phyloP scores from a whole-genome alignment of 2,797 vertebrate species.

The Gymnodraco acuticeps region DNA sequence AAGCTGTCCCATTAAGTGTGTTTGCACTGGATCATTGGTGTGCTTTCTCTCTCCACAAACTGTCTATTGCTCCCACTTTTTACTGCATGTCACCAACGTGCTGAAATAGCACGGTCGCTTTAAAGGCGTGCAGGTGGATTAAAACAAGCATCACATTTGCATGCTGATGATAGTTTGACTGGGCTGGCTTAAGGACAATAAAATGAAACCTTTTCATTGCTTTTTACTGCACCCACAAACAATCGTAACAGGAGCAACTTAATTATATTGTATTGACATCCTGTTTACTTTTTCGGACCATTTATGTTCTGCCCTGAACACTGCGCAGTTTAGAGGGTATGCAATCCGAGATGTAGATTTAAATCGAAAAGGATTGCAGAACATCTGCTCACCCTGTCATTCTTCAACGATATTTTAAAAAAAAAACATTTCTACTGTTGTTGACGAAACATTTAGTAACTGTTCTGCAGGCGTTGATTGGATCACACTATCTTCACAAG shows the following conservation, averaged over 20 bases:
- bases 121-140: constrained; percentile 57
- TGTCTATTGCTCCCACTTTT: constrained; percentile 49
- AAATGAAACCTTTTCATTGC: constrained; percentile 47
- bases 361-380: neutral
- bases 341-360: neutral
- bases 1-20: constrained; percentile 21
- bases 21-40: constrained; percentile 30
- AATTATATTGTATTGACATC: neutral
- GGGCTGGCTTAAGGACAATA: constrained; percentile 43
- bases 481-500: neutral
- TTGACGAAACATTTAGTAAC: neutral
- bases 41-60: constrained; percentile 31
- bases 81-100: constrained; percentile 73
- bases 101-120: constrained; percentile 53
- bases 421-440: neutral
- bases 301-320: neutral
- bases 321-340: neutral
- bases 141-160: constrained; percentile 57
- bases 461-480: neutral
- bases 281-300: constrained; percentile 10
- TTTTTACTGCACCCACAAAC: constrained; percentile 71
- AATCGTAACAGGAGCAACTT: constrained; percentile 40
- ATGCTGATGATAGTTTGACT: constrained; percentile 59
- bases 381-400: neutral
- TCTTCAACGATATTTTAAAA: neutral